Percentiles rank a stretch among this genome's conserved stretches.
Conservation (phyloP, 2,797 vertebrate genomes). For the Eidolon dupreanum region DNA sequence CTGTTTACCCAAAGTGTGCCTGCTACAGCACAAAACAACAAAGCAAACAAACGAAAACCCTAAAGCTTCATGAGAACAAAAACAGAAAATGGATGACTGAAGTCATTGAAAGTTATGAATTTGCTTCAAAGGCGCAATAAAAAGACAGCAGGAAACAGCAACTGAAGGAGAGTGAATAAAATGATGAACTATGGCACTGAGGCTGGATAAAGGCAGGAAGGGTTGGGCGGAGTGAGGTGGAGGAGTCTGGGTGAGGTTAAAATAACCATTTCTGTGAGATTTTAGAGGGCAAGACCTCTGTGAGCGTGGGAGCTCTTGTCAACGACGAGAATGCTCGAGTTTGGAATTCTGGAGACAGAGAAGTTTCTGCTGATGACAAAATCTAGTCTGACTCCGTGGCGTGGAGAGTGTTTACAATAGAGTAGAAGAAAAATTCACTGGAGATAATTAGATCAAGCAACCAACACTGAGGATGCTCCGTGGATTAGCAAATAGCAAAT, state of each 20-base stretch:
- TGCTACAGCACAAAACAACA: neutral
- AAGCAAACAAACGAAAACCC: too few relatives aligned
- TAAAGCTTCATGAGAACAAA: neutral
- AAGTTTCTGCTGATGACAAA: neutral
- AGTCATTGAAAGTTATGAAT: neutral
- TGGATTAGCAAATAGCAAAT: too few relatives aligned
- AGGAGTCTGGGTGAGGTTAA: accelerated
- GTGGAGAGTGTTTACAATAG: neutral
- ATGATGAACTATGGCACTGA: neutral
- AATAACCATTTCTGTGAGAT: accelerated
- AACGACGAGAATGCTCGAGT: accelerated
- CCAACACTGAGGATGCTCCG: neutral
- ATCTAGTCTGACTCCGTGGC: neutral
- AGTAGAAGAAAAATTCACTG: neutral
- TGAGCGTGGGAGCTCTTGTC: neutral
- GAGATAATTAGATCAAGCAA: neutral
- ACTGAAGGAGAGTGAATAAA: neutral
- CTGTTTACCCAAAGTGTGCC: neutral
- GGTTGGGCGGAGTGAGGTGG: neutral
- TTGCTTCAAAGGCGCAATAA: neutral
- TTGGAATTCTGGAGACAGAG: neutral
- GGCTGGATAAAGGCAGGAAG: neutral
- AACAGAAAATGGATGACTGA: neutral
- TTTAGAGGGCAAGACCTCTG: too few relatives aligned
- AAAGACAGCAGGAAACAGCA: neutral